Conservation (phyloP, 2,888 invertebrate species). For the Campaea margaritaria region DNA sequence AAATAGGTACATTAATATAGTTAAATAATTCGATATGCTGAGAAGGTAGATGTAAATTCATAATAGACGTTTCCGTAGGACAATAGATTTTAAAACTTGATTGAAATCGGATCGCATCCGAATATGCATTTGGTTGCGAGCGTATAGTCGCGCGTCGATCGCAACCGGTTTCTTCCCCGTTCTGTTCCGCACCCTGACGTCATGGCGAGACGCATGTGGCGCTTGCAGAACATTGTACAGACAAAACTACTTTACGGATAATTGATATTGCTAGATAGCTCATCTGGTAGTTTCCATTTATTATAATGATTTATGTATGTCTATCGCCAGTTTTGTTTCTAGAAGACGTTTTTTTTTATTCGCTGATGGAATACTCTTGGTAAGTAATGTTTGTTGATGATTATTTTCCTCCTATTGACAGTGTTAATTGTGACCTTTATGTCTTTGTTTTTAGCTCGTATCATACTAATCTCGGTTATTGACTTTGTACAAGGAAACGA, state of each 20-base stretch:
- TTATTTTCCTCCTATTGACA: slow-evolving; percentile 11
- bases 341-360: not conserved
- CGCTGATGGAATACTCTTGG: no score
- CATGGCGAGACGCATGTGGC: slow-evolving; percentile 23
- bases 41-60: no score
- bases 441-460: slow-evolving; percentile 25
- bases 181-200: slow-evolving; percentile 14
- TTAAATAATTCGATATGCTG: no score
- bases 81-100: not conserved
- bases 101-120: slow-evolving; percentile 12
- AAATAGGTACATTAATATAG: not conserved
- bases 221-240: slow-evolving; percentile 15
- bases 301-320: slow-evolving; percentile 5
- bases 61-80: not conserved
- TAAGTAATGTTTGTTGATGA: not conserved
- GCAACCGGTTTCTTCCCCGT: slow-evolving; percentile 18
- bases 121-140: slow-evolving; percentile 24
- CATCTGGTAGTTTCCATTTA: slow-evolving; percentile 8
- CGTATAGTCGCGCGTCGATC: slow-evolving; percentile 8
- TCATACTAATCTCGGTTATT: slow-evolving; percentile 57
- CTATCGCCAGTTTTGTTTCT: slow-evolving; percentile 2
- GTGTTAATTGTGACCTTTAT: slow-evolving; percentile 31
- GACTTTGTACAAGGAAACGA: slow-evolving; percentile 58
- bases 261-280: slow-evolving; percentile 10
- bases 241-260: slow-evolving; percentile 3